Evolutionary conservation across 2,888 invertebrate species (phyloP).

Genomic region (Camptogramma bilineatum): DNA sequence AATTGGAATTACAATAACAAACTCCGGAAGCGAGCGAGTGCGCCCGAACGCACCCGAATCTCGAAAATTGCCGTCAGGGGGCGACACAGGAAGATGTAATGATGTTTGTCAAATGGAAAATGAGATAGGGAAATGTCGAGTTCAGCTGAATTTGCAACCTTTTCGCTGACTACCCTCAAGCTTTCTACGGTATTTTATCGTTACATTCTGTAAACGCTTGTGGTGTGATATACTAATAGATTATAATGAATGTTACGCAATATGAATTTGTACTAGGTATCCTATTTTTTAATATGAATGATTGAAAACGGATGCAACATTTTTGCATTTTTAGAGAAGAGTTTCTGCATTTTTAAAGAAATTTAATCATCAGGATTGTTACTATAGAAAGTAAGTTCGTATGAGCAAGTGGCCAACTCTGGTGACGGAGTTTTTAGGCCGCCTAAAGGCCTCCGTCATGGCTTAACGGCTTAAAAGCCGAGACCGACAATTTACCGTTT

Average conservation of each 20-base stretch:
- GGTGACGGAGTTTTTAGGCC: no score
- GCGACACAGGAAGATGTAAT: constrained; percentile 81
- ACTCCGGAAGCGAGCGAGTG: constrained; percentile 62
- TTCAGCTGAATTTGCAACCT: constrained; percentile 75
- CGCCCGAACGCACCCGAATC: constrained; percentile 70
- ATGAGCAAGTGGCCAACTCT: no score
- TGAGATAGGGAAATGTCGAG: constrained; percentile 84
- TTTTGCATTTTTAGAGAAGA: no score
- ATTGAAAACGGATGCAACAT: no score
- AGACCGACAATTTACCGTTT: no score
- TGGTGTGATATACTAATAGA: not conserved
- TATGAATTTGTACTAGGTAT: no score
- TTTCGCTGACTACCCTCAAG: constrained; percentile 63
- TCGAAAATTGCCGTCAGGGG: constrained; percentile 70
- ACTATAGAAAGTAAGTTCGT: no score
- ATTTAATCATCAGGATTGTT: no score
- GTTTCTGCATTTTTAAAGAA: no score
- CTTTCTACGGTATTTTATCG: constrained; percentile 38
- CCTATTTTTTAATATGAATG: no score
- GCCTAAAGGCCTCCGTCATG: no score
- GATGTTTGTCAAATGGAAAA: constrained; percentile 86
- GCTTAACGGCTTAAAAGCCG: no score
- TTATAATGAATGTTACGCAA: not conserved
- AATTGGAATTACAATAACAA: constrained; percentile 58
- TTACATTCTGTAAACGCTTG: not conserved